Conservation (phyloP, 2,797 vertebrate genomes). For the Euphonia xanthogaster region DNA sequence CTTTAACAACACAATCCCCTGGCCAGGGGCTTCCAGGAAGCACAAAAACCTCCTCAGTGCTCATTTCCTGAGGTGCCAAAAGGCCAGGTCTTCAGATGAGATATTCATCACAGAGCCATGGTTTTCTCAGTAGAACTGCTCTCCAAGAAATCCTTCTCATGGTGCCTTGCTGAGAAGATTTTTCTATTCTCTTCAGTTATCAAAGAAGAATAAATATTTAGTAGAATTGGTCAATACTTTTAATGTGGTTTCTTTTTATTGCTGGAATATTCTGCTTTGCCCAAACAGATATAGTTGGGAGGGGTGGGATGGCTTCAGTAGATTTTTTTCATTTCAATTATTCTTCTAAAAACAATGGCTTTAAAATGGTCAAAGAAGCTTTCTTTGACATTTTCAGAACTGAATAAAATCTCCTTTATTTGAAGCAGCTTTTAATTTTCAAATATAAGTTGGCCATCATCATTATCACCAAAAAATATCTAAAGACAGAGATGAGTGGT, state of each 20-base stretch:
- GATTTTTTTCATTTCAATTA: constrained; percentile 27
- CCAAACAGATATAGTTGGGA: constrained; percentile 35
- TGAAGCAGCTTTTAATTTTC: constrained; percentile 6
- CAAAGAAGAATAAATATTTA: constrained; percentile 45
- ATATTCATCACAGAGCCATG: background rate
- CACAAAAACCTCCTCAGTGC: background rate
- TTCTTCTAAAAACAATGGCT: constrained; percentile 47
- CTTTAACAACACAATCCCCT: background rate
- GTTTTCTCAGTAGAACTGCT: background rate
- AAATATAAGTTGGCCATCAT: background rate
- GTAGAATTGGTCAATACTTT: constrained; percentile 12
- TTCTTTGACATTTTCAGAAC: constrained; percentile 18
- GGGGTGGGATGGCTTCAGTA: background rate
- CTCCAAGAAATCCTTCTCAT: constrained; percentile 28
- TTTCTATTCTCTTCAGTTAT: constrained; percentile 37
- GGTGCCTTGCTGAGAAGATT: background rate
- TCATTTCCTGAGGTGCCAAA: background rate
- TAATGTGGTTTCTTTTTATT: constrained; percentile 44
- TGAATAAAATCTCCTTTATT: background rate
- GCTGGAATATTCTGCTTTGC: constrained; percentile 10
- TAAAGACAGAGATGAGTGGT: background rate
- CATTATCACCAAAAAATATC: background rate
- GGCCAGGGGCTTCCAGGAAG: background rate
- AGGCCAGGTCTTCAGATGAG: background rate
- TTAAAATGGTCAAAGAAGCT: constrained; percentile 50